Evolutionary conservation across 2,888 invertebrate genomes (phyloP), one percentile per base, ranked within the genome.

Genomic region (Cosmorhoe ocellata): DNA sequence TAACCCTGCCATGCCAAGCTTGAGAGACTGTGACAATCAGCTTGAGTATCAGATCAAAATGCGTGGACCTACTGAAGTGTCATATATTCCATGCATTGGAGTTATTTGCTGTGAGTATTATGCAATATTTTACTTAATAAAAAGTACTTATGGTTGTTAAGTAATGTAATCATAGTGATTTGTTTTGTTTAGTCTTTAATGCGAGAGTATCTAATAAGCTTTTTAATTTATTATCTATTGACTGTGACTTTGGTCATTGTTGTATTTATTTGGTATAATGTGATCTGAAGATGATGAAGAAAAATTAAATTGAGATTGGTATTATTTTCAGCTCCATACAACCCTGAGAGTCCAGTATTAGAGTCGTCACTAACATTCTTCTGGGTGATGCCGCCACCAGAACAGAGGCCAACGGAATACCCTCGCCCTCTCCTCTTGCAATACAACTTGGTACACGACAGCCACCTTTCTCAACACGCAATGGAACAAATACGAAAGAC

Each of bases 381-480:
- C 81, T 98, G 98, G 98, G 97, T 98, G 2, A 93, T 97, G 90
- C 98, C 98, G n/a, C 98, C 98, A 1, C 96, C 97, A 33, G 98
- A 98, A 89, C 95, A 95, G 71, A 93, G 96, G 65, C 97, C 97
- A 7, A 94, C 96, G 44, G 98, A 98, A 81, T 97, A 98, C 80
- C 98, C 98, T 0, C 93, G 97, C 34, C 98, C 98, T 0, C 95
- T 98, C 93, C 90, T 96, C 36, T 94, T 98, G 87, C 96, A 96
- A 61, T 97, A 97, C 75, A 95, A 94, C 56, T 93, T 97, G 57
- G 88, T 94, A 2, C 95, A 96, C 67, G 98, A 98, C 70, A 93
- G 94, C 43, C 94, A 95, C 66, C 89, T 98, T 44, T 93, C 96
- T 0, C 92, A 94, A 61, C 95, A 95, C 70, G 93, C 97, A 9